Conservation (phyloP, 2,113 vertebrate species). For the Perca schrenkii region DNA sequence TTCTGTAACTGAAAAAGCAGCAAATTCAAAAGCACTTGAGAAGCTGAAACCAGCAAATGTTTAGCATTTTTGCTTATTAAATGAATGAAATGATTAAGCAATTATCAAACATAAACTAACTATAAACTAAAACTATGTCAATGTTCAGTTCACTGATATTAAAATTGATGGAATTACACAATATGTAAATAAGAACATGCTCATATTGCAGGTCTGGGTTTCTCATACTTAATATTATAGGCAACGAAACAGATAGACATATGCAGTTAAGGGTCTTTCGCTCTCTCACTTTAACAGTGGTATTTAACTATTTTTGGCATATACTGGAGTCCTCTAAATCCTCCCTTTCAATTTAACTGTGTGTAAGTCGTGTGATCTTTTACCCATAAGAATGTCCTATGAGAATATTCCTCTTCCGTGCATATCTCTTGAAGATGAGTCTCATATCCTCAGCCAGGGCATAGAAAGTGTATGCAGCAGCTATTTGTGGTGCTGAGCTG, state of each 20-base stretch:
- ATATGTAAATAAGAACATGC: neutral
- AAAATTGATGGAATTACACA: neutral
- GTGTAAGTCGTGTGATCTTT: constrained; percentile 34
- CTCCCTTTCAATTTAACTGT: neutral
- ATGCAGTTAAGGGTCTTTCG: neutral
- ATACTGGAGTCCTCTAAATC: neutral
- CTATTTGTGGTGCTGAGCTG: constrained; percentile 91
- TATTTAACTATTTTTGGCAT: neutral
- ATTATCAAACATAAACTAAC: neutral
- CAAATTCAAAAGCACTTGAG: neutral
- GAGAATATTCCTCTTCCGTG: constrained; percentile 92
- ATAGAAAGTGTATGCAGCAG: constrained; percentile 95
- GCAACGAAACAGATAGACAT: neutral
- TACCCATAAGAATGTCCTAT: constrained; percentile 96
- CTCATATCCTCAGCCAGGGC: constrained; percentile 95
- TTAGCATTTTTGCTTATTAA: neutral
- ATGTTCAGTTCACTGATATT: neutral
- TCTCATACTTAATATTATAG: neutral
- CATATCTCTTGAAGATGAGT: constrained; percentile 92
- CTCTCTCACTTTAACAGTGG: neutral
- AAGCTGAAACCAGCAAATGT: neutral
- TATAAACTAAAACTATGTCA: neutral
- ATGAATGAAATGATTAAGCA: neutral
- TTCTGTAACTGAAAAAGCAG: too few relatives aligned
- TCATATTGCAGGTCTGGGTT: neutral